A percentile compares a stretch with the other conserved stretches of the same genome.
Evolutionary conservation across 2,113 vertebrate genomes (phyloP).

Genomic region (Sus scrofa): T2T-Sscrofa CM000812.6:279631501-279632000

Average conservation of each 20-base stretch:
- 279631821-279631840: neutral
- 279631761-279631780: neutral
- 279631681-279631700: neutral
- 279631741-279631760: neutral
- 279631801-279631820: neutral
- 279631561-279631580: too few relatives aligned
- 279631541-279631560: neutral
- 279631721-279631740: neutral
- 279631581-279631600: accelerated
- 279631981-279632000: neutral
- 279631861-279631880: neutral
- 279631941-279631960: neutral
- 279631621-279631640: too few relatives aligned
- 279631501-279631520: neutral
- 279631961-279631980: neutral
- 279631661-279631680: neutral
- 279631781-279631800: neutral
- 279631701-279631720: accelerated
- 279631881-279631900: neutral
- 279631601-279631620: neutral
- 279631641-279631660: neutral
- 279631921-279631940: neutral
- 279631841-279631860: too few relatives aligned
- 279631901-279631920: neutral
- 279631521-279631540: neutral